Conservation (phyloP, 2,797 vertebrate genomes). For the Crenuchus spilurus region DNA sequence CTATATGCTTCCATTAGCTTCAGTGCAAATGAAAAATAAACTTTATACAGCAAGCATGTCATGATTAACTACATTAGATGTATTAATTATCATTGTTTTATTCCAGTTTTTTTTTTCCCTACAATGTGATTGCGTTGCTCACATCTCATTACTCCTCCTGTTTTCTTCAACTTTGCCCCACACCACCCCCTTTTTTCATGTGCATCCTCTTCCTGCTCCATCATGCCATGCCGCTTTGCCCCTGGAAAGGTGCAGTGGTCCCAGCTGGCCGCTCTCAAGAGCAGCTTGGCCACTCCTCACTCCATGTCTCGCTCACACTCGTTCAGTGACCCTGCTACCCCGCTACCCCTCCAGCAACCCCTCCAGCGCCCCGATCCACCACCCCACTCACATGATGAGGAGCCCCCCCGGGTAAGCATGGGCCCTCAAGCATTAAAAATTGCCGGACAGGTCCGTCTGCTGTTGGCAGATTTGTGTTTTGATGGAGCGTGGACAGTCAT, state of each 20-base stretch:
- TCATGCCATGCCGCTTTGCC: constrained; percentile 35
- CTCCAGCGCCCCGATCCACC: constrained; percentile 88
- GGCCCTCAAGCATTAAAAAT: background rate
- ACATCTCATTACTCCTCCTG: constrained; percentile 1
- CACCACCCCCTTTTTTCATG: constrained; percentile 49
- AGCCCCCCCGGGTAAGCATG: constrained; percentile 72
- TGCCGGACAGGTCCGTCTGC: background rate
- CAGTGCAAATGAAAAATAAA: no score
- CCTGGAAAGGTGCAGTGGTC: constrained; percentile 88
- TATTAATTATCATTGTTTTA: no score
- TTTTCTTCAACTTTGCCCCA: constrained; percentile 16
- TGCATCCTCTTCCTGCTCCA: constrained; percentile 12
- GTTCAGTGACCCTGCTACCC: constrained; percentile 88
- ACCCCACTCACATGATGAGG: constrained; percentile 78
- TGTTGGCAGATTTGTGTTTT: background rate
- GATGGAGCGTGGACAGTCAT: no score
- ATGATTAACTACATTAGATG: no score
- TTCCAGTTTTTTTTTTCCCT: background rate
- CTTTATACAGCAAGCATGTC: no score
- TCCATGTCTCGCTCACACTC: constrained; percentile 86
- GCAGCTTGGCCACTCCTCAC: constrained; percentile 77
- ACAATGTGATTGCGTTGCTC: constrained; percentile 1
- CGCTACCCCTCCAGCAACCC: constrained; percentile 85
- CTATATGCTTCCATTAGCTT: no score
- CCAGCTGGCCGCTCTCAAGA: constrained; percentile 92